Base-by-base conservation (phyloP, 1,140 invertebrate genomes). In the Mamestra configurata region DNA sequence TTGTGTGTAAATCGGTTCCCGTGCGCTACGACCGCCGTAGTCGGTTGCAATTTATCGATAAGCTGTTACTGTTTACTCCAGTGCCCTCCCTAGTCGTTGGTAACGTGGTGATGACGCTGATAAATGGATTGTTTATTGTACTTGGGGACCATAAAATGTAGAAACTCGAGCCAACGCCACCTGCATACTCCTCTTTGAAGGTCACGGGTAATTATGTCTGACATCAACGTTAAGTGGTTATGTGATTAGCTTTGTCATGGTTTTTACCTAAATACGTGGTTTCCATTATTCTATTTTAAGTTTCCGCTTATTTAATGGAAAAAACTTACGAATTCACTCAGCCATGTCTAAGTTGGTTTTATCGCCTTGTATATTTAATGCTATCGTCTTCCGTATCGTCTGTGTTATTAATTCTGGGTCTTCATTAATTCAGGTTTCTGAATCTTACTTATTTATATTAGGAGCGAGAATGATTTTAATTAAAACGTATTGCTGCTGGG, bases 61-160 rank as follows among this genome's bases (percentile, higher is more conserved):
- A 80, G 75, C 37, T 72, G 43, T 76, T 77, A 51, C 51, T 79
- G 71, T 80, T 82, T 75, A 70, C 73, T 71, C 70, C 57, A 22
- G 46, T 68, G 37, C 77, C 70, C 61, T 71, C 35, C 80, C 49
- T 40, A 57, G 46, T 73, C 46, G 75, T 68, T 37, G 37, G 61
- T 20, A 79, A 20, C 18, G 31, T 73, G 51, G 31, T 59, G 43
- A 37, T 79, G 83, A 84, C 76, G 31, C 77, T 86, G 83, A 86
- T 77, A 82, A 86, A 82, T 86, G 73, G 73, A 76, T 80, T 82
- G 75, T 77, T 83, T 64, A 61, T 79, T 46, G 59, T 79, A 22
- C 70, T 73, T 73, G 8, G 51, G 51, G 70, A 37, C n/a, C 27
- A 35, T 71, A 31, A 53, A 70, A 71, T 51, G 24, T 57, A 55